Conservation (phyloP, 2,797 vertebrate genomes). For the Nannoperca australis region DNA sequence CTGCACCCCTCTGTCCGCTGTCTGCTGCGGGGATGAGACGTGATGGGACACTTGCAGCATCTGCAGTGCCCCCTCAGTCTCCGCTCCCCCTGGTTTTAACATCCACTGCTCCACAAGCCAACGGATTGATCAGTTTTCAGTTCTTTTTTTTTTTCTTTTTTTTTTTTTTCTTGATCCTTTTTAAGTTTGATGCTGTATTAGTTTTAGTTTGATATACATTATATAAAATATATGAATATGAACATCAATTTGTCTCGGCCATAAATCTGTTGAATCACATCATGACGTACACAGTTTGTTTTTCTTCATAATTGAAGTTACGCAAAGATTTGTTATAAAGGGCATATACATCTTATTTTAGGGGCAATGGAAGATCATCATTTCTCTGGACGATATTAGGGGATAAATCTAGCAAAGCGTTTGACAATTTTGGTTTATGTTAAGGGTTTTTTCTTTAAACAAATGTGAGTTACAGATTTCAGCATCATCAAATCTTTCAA, state of each 20-base stretch:
- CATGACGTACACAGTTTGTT: background rate
- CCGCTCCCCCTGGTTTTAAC: conserved; percentile 68
- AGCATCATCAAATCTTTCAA: background rate
- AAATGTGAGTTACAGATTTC: background rate
- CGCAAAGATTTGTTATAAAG: background rate
- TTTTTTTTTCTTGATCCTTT: conserved; percentile 78
- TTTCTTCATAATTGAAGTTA: background rate
- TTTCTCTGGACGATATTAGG: background rate
- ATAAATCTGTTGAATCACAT: conserved; percentile 68
- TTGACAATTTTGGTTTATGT: background rate
- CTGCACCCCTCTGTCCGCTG: conserved; percentile 28
- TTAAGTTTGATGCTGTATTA: conserved; percentile 93
- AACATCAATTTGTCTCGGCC: conserved; percentile 79
- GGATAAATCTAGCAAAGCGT: background rate
- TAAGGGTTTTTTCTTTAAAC: background rate
- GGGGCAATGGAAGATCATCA: background rate
- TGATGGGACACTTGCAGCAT: conserved; percentile 41
- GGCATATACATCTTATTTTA: background rate
- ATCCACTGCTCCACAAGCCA: conserved; percentile 66
- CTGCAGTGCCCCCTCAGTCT: conserved; percentile 43
- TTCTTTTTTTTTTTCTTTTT: conserved; percentile 30
- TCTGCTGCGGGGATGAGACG: conserved; percentile 23
- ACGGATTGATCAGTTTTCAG: conserved; percentile 70
- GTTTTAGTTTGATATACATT: conserved; percentile 93
- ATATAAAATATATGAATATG: conserved; percentile 88